Percentiles rank a stretch among this genome's conserved stretches.
These are phyloP conservation scores for Lycaon pictus DNA, from an alignment of 2,113 vertebrate genomes.

Conservation along the genomic window DNA sequence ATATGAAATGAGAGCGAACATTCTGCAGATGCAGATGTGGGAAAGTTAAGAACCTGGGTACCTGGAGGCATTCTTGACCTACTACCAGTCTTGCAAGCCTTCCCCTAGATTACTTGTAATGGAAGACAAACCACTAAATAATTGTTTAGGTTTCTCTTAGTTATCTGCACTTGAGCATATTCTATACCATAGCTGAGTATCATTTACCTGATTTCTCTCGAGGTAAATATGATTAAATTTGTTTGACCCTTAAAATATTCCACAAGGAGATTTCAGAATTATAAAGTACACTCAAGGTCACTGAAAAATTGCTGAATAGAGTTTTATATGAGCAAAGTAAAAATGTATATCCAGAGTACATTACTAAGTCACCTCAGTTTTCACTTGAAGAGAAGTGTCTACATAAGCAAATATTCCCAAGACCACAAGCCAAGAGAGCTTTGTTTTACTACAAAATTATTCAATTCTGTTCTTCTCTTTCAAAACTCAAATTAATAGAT, in stretches of 20 bases:
- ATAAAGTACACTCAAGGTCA: constrained; percentile 7
- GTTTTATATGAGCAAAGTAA: neutral
- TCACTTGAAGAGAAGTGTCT: neutral
- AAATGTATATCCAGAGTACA: neutral
- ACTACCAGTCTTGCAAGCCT: neutral
- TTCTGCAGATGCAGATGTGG: neutral
- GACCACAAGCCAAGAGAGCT: neutral
- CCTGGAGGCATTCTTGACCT: neutral
- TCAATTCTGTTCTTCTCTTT: constrained; percentile 1
- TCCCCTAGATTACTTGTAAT: no score
- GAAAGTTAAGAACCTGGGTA: neutral
- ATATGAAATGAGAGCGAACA: neutral
- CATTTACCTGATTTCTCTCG: neutral
- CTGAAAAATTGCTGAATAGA: neutral
- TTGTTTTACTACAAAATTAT: constrained; percentile 4
- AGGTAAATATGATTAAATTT: neutral
- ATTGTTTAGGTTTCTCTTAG: neutral
- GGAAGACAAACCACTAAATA: neutral
- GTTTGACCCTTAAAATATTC: constrained; percentile 20
- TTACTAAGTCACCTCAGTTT: neutral
- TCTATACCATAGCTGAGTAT: neutral
- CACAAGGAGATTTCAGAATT: constrained; percentile 30
- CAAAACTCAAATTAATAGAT: neutral
- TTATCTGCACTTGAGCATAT: neutral
- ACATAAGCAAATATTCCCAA: neutral